These are phyloP conservation scores for Acrocephalus arundinaceus DNA, from an alignment of 2,113 vertebrate genomes.

Conservation along the genomic window DNA sequence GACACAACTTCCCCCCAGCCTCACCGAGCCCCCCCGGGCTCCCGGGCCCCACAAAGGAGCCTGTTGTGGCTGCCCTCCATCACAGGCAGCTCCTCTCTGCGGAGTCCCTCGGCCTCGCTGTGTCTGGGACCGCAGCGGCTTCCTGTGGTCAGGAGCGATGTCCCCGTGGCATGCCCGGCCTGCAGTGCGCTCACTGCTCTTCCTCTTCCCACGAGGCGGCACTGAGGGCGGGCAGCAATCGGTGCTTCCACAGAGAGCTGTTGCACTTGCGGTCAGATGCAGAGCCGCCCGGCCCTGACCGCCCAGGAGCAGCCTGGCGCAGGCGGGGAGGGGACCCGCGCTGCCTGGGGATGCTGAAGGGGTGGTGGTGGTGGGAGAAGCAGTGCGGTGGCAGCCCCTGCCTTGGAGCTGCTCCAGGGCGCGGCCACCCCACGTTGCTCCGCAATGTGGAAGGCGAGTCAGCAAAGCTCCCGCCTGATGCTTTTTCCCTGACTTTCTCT, in stretches of 20 bases:
- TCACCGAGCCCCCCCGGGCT: neutral
- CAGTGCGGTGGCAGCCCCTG: neutral
- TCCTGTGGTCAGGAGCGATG: neutral
- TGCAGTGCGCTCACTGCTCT: rapidly evolving
- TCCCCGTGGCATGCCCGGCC: rapidly evolving
- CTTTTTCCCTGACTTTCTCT: neutral
- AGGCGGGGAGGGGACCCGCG: rapidly evolving
- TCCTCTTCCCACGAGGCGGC: neutral
- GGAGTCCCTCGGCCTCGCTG: neutral
- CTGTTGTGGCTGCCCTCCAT: rapidly evolving
- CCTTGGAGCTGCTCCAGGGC: neutral
- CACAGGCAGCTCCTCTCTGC: neutral
- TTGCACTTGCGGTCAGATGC: rapidly evolving
- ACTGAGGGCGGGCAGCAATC: neutral
- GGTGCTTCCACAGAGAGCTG: neutral
- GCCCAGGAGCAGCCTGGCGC: neutral
- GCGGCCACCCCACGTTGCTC: neutral
- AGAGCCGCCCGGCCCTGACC: rapidly evolving
- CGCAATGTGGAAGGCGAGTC: neutral
- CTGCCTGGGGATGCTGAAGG: neutral
- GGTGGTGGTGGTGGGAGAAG: neutral
- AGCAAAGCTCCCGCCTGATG: rapidly evolving
- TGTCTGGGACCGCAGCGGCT: neutral
- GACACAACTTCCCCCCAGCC: neutral
- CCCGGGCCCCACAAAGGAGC: neutral